These are phyloP conservation scores for Lissonota sp. DNA, from an alignment of 2,888 invertebrate species.

Conservation along the genomic window DNA sequence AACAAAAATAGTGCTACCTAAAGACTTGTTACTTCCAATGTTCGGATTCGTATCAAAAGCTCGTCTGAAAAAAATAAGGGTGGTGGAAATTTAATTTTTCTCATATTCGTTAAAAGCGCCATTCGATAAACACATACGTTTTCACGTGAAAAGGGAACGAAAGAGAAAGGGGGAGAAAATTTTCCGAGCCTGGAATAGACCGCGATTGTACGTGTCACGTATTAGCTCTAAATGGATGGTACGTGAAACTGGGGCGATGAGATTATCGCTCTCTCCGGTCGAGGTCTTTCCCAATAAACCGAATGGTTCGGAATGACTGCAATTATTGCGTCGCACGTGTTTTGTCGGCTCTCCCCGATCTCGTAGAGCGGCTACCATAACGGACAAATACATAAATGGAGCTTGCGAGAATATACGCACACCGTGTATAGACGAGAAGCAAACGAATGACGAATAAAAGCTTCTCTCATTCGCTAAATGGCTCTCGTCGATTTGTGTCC, in stretches of 20 bases:
- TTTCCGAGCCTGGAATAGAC: conserved; percentile 67
- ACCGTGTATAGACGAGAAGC: conserved; percentile 31
- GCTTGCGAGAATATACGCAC: conserved; percentile 6
- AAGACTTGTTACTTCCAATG: too few relatives aligned
- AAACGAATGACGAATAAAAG: conserved; percentile 24
- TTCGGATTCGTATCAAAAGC: not conserved
- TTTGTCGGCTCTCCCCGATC: conserved; percentile 65
- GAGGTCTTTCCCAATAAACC: conserved; percentile 75
- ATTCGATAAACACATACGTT: conserved; percentile 21
- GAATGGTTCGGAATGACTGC: conserved; percentile 81
- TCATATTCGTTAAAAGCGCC: not conserved
- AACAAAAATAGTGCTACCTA: too few relatives aligned
- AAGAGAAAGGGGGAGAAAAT: conserved; percentile 57
- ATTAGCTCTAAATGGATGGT: conserved; percentile 77
- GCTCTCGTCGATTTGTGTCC: conserved; percentile 61
- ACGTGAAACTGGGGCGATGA: conserved; percentile 79
- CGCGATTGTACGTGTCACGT: conserved; percentile 75
- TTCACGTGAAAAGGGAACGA: not conserved
- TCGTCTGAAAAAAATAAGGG: not conserved
- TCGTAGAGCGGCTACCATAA: conserved; percentile 40
- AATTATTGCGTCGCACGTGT: conserved; percentile 81
- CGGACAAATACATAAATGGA: conserved; percentile 38
- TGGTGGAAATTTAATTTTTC: conserved; percentile 24
- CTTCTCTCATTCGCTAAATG: conserved; percentile 61
- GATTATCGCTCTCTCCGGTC: conserved; percentile 74